Base-by-base conservation (phyloP, 2,888 invertebrate genomes). In the Mythimna pallens region DNA sequence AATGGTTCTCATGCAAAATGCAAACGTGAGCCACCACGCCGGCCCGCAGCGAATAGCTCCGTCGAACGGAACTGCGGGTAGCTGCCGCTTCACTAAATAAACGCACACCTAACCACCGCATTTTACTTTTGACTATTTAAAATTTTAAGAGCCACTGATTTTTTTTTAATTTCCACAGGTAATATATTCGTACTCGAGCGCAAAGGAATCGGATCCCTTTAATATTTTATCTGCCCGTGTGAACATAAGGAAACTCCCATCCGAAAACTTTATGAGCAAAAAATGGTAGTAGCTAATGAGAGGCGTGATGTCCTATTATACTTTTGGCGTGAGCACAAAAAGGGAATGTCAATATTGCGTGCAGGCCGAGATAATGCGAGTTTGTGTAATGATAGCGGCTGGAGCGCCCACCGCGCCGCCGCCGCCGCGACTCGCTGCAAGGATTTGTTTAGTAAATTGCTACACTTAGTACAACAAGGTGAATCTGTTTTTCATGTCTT, bases 1-100 rank as follows among this genome's bases (percentile, higher is more conserved):
- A 93, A 92, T 92, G 90, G 92, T 85, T 82, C 92, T 93, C 93
- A 93, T 94, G 90, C 90, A 93, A 94, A 92, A 94, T 93, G 92
- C 93, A 94, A 89, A 89, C 89, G 87, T 80, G 78, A 89, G 89
- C 88, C 84, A 87, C 87, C 88, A 81, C 87, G 78, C 82, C 72
- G 67, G 76, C 85, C 82, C 83, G 86, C 82, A 84, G 81, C 87
- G 86, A 87, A 87, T 87, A 85, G 89, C 89, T 73, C 82, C 85
- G 84, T 87, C 81, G 80, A 83, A 84, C 89, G 86, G 88, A 88
- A 88, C 89, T 89, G 86, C 78, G 89, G 89, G 87, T 88, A 87
- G 88, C 88, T 86, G 82, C 88, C 85, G 84, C 84, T 84, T 82
- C 82, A 89, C 89, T 90, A 89, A 90, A 91, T 88, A 92, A 91